Conservation (phyloP, 2,113 vertebrate species). For the Desmodus rotundus region DNA sequence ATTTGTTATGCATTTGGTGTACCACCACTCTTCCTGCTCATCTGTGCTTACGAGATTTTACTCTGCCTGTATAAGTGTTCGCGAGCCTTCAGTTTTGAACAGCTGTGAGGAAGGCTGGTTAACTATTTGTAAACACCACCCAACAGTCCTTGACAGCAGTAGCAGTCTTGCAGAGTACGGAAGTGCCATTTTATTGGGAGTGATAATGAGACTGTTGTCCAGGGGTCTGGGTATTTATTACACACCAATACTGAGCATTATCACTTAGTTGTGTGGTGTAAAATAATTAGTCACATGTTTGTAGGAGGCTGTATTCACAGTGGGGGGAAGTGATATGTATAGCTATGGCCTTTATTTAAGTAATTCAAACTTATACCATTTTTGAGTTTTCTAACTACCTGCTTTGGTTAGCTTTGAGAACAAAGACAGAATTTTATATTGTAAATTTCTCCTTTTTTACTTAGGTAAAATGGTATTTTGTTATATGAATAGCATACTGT, state of each 20-base stretch:
- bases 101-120: conserved; percentile 53
- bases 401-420: background rate
- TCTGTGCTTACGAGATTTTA: conserved; percentile 63
- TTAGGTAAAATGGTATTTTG: background rate
- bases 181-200: conserved; percentile 24
- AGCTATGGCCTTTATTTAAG: background rate
- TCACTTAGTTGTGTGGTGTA: conserved; percentile 1
- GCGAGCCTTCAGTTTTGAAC: conserved; percentile 39
- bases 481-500: background rate
- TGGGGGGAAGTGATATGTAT: background rate
- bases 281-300: conserved; percentile 26
- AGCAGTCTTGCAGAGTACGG: background rate
- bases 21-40: conserved; percentile 12
- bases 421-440: background rate
- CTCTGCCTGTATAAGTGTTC: conserved; percentile 30
- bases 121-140: conserved; percentile 58
- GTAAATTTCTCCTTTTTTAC: background rate
- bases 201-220: conserved; percentile 38
- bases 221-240: background rate
- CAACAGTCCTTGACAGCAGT: conserved; percentile 9
- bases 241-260: background rate
- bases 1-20: conserved; percentile 36
- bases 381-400: background rate
- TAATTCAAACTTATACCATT: background rate
- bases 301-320: background rate